A percentile compares a stretch with the other conserved stretches of the same genome.
These are phyloP conservation scores for Drosophila eohydei DNA, from an alignment of 2,888 invertebrate species.

Conservation along the genomic window DNA sequence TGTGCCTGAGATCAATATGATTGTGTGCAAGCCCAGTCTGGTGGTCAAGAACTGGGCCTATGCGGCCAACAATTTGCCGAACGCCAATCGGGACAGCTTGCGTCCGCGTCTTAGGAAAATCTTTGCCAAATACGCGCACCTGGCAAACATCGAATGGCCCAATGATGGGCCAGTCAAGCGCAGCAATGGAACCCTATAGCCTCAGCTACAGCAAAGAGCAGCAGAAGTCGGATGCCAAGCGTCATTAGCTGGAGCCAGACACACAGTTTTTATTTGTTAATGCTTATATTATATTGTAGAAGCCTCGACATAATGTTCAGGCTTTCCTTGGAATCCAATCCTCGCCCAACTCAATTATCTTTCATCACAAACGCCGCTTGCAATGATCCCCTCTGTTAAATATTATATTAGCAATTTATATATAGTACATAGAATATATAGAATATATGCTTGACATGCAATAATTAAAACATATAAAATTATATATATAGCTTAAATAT, in stretches of 20 bases:
- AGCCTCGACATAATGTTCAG: not conserved
- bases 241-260: not conserved
- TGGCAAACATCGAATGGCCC: not conserved
- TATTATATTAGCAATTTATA: not conserved
- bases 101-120: conserved; percentile 22
- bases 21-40: conserved; percentile 51
- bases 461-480: too few relatives aligned
- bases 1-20: conserved; percentile 71
- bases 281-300: too few relatives aligned
- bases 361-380: not conserved
- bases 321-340: conserved; percentile 12
- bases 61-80: conserved; percentile 46
- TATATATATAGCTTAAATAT: not conserved
- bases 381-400: not conserved
- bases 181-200: not conserved
- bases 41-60: conserved; percentile 76
- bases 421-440: not conserved
- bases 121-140: conserved; percentile 49
- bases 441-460: too few relatives aligned
- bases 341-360: conserved; percentile 11
- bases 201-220: not conserved
- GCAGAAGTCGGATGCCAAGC: not conserved
- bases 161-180: not conserved
- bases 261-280: not conserved
- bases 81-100: conserved; percentile 3